phyloP scores from a whole-genome alignment of 2,888 invertebrate species.

The Scrobipalpa atriplicella region DNA sequence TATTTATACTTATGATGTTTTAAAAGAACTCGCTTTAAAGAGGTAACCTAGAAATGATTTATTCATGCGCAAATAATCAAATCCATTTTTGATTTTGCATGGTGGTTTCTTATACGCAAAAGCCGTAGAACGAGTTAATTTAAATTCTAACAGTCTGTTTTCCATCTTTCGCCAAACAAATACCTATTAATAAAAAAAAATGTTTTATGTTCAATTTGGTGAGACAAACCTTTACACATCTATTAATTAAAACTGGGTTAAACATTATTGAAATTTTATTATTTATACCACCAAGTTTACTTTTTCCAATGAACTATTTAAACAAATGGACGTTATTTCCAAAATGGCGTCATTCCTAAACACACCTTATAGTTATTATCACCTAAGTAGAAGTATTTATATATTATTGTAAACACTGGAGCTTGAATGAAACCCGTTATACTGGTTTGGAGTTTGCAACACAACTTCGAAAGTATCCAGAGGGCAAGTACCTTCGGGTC shows the following conservation, averaged over 20 bases:
- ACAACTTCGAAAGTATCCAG: conserved; percentile 28
- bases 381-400: conserved; percentile 18
- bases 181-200: too few relatives aligned
- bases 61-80: not conserved
- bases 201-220: too few relatives aligned
- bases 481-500: conserved; percentile 10
- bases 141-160: not conserved
- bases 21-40: too few relatives aligned
- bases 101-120: not conserved
- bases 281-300: too few relatives aligned
- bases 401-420: conserved; percentile 32
- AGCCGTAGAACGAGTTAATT: not conserved
- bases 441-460: conserved; percentile 47
- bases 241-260: too few relatives aligned
- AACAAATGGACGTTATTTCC: conserved; percentile 25
- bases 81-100: not conserved
- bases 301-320: not conserved
- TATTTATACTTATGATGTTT: too few relatives aligned
- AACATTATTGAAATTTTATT: too few relatives aligned
- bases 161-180: too few relatives aligned
- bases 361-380: not conserved
- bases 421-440: conserved; percentile 44
- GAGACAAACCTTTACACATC: too few relatives aligned
- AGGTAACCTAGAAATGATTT: too few relatives aligned
- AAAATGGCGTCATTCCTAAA: conserved; percentile 21